A percentile compares a stretch with the other conserved stretches of the same genome.
phyloP scores from a whole-genome alignment of 1,140 invertebrate species.

The Dendroctonus valens region DNA sequence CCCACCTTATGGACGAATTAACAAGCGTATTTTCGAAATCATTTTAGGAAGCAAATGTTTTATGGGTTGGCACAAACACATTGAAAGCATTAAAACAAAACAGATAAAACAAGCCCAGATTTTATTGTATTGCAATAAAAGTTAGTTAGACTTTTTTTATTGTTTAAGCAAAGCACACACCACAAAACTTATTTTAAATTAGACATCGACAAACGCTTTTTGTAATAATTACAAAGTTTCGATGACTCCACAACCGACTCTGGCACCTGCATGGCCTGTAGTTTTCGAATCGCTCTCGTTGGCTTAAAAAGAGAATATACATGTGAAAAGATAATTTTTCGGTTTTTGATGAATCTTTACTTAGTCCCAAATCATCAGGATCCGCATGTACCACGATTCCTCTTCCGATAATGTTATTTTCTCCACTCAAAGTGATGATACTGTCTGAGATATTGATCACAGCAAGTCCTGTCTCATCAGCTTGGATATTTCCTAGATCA shows the following conservation, averaged over 20 bases:
- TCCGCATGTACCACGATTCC: slow-evolving; percentile 73
- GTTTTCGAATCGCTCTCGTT: slow-evolving; percentile 67
- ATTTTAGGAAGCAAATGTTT: too few species aligned
- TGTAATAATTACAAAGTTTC: slow-evolving; percentile 61
- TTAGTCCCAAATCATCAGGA: slow-evolving; percentile 71
- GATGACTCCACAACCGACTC: slow-evolving; percentile 79
- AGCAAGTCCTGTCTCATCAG: slow-evolving; percentile 60
- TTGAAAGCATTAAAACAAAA: too few species aligned
- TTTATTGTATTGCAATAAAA: too few species aligned
- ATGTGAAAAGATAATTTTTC: background rate
- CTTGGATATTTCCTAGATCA: slow-evolving; percentile 83
- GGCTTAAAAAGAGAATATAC: slow-evolving; percentile 45
- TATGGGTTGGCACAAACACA: too few species aligned
- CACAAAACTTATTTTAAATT: too few species aligned
- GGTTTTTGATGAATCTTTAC: slow-evolving; percentile 3
- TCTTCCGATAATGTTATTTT: slow-evolving; percentile 71
- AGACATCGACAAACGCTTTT: too few species aligned
- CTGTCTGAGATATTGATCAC: slow-evolving; percentile 63
- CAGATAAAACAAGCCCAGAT: too few species aligned
- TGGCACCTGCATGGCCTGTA: slow-evolving; percentile 78
- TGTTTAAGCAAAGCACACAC: too few species aligned
- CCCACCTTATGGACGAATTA: too few species aligned
- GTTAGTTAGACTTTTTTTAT: too few species aligned
- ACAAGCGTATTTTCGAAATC: too few species aligned
- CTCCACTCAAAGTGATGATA: slow-evolving; percentile 65